Conservation (phyloP, 1,140 invertebrate genomes). For the Hetaerina americana region DNA sequence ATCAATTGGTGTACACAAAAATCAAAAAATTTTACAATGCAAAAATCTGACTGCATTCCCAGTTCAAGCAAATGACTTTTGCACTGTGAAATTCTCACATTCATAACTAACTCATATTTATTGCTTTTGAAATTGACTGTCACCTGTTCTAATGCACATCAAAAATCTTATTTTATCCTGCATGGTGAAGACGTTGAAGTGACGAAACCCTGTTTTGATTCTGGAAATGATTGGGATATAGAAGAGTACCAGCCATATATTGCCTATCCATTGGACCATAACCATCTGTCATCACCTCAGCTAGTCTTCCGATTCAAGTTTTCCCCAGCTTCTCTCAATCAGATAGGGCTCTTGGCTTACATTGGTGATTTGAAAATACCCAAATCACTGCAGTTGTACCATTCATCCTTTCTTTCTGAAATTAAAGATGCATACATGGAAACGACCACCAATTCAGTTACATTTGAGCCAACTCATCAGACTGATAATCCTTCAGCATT, state of each 20-base stretch:
- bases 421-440: not conserved
- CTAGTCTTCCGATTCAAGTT: not conserved
- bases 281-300: not conserved
- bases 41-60: too few relatives aligned
- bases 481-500: not conserved
- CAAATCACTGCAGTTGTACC: not conserved
- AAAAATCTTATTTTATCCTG: too few relatives aligned
- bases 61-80: too few relatives aligned
- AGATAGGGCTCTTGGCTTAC: not conserved
- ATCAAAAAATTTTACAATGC: too few relatives aligned
- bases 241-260: not conserved
- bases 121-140: too few relatives aligned
- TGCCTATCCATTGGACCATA: not conserved
- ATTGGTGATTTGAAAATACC: not conserved
- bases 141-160: too few relatives aligned
- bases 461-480: not conserved
- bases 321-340: not conserved
- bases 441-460: not conserved
- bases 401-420: not conserved
- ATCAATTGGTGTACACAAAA: too few relatives aligned
- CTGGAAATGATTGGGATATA: not conserved
- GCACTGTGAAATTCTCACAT: too few relatives aligned
- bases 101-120: too few relatives aligned
- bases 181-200: not conserved
- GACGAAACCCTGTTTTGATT: not conserved